phyloP scores from a whole-genome alignment of 2,888 invertebrate species.

The Fabriciana adippe region DNA sequence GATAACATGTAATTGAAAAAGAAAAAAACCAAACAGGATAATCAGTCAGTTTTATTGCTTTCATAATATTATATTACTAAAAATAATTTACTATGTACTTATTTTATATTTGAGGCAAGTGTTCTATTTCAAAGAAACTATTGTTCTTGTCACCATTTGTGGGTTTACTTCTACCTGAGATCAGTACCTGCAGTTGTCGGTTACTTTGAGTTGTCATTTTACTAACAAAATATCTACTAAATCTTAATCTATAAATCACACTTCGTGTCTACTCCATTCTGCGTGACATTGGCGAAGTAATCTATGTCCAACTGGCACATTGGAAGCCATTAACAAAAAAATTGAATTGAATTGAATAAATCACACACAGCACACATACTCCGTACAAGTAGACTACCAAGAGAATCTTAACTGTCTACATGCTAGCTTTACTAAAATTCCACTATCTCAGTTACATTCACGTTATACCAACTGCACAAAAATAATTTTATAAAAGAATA shows the following conservation, averaged over 20 bases:
- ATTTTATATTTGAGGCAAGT: conserved; percentile 40
- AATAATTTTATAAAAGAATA: too few species aligned
- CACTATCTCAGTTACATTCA: too few species aligned
- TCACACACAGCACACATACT: conserved; percentile 27
- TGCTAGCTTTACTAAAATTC: too few species aligned
- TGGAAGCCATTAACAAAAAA: too few species aligned
- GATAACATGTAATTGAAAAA: neutral
- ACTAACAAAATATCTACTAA: conserved; percentile 24
- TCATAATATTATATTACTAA: conserved; percentile 1
- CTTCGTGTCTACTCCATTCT: too few species aligned
- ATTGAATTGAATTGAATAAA: too few species aligned
- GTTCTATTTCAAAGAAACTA: conserved; percentile 38
- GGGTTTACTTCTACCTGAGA: conserved; percentile 54
- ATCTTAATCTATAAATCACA: conserved; percentile 39
- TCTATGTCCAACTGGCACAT: too few species aligned
- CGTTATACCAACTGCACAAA: too few species aligned
- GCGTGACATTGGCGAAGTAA: too few species aligned
- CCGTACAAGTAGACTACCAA: too few species aligned
- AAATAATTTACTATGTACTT: conserved; percentile 25
- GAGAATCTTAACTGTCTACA: too few species aligned
- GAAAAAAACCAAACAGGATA: neutral
- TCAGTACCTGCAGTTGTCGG: conserved; percentile 48
- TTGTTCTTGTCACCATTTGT: conserved; percentile 16
- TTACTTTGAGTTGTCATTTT: conserved; percentile 20
- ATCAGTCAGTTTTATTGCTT: conserved; percentile 24